phyloP scores from a whole-genome alignment of 2,113 vertebrate species.

The Dicrurus megarhynchus region DNA sequence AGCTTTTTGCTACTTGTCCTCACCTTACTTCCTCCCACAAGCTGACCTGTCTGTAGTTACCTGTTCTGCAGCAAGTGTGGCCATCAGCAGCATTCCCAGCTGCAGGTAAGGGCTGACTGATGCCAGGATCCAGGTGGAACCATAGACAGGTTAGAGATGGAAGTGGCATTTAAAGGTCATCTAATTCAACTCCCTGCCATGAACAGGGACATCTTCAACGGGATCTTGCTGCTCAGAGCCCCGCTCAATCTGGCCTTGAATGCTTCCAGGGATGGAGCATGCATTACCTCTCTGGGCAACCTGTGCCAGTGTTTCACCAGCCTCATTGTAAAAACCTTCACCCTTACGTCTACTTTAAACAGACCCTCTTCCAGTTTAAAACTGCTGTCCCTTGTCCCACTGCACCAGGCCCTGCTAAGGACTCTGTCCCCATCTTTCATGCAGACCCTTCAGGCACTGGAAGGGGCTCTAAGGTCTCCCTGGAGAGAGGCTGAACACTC shows the following conservation, averaged over 20 bases:
- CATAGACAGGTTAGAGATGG: fast-evolving
- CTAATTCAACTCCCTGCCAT: not conserved
- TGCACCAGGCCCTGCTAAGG: not conserved
- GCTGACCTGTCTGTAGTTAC: not conserved
- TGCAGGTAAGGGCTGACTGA: not conserved
- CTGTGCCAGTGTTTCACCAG: not conserved
- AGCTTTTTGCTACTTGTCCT: not conserved
- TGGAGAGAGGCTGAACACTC: not conserved
- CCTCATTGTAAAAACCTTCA: not conserved
- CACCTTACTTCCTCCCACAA: not conserved
- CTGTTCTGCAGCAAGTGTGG: not conserved
- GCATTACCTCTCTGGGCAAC: not conserved
- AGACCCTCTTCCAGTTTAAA: too few species aligned
- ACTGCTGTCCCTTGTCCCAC: not conserved
- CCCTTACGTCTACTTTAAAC: not conserved
- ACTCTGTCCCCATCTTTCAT: not conserved
- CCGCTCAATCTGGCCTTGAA: not conserved
- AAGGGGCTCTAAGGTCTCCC: not conserved
- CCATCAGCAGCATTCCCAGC: not conserved
- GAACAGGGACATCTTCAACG: not conserved
- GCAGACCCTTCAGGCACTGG: too few species aligned
- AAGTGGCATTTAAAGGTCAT: fast-evolving
- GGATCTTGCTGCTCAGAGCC: not conserved
- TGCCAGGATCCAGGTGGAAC: not conserved
- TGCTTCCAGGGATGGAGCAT: not conserved